Evolutionary conservation across 2,797 vertebrate genomes (phyloP).

Genomic region (Mionectes olivaceus): DNA sequence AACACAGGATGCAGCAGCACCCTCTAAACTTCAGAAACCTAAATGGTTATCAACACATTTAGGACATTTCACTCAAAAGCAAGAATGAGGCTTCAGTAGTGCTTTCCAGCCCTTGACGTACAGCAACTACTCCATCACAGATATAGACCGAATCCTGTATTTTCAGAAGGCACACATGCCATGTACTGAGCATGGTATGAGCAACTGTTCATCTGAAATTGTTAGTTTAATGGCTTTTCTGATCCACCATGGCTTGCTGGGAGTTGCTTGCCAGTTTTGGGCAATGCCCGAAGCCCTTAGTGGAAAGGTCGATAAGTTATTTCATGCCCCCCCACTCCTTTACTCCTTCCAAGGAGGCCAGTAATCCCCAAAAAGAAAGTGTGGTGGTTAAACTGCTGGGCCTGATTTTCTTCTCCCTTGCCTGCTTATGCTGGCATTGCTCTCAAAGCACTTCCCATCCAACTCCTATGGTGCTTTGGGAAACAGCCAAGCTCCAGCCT

Average conservation of each 20-base stretch:
- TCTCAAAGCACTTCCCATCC: neutral
- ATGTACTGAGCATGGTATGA: slow-evolving; percentile 55
- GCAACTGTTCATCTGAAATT: slow-evolving; percentile 29
- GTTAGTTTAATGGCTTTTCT: slow-evolving; percentile 51
- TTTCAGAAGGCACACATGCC: slow-evolving; percentile 73
- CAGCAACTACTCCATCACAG: slow-evolving; percentile 67
- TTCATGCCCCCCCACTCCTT: slow-evolving; percentile 20
- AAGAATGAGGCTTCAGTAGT: neutral
- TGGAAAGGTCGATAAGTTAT: neutral
- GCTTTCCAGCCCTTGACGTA: neutral
- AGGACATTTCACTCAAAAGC: slow-evolving; percentile 30
- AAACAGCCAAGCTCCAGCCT: neutral
- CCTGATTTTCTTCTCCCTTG: neutral
- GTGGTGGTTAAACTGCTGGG: neutral
- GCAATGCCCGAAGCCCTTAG: slow-evolving; percentile 46
- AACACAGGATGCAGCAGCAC: neutral
- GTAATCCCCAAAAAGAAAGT: slow-evolving; percentile 7
- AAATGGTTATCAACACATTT: neutral
- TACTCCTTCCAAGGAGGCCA: slow-evolving; percentile 49
- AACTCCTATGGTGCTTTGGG: neutral
- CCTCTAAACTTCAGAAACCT: slow-evolving; percentile 7
- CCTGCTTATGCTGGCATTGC: neutral
- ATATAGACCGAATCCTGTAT: slow-evolving; percentile 77
- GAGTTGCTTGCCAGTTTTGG: slow-evolving; percentile 41
- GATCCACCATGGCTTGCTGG: slow-evolving; percentile 28